These are phyloP conservation scores for Hypomesus transpacificus DNA, from an alignment of 2,113 vertebrate species.

Conservation along the genomic window DNA sequence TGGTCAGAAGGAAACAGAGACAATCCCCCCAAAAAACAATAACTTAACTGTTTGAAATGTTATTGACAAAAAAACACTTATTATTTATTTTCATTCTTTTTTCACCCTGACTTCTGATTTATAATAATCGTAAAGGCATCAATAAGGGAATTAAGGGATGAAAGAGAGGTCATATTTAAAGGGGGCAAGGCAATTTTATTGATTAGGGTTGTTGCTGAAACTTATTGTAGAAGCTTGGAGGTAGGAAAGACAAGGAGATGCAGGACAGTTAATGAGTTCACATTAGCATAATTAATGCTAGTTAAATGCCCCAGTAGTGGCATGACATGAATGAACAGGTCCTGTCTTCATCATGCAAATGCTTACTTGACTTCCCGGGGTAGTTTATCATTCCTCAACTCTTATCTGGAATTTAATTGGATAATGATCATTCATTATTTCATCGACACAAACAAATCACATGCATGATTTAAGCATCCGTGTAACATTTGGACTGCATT, in stretches of 20 bases:
- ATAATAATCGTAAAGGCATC: not conserved
- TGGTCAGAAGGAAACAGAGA: too few relatives aligned
- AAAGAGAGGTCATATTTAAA: not conserved
- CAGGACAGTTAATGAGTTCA: constrained; percentile 32
- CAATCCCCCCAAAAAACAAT: too few relatives aligned
- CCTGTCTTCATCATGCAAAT: constrained; percentile 25
- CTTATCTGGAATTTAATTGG: constrained; percentile 36
- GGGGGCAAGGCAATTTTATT: constrained; percentile 11
- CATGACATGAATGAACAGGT: constrained; percentile 39
- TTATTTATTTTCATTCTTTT: too few relatives aligned
- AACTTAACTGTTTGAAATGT: too few relatives aligned
- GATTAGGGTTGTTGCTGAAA: constrained; percentile 29
- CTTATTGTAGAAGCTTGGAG: constrained; percentile 11
- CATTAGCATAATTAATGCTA: constrained; percentile 42
- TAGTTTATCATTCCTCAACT: constrained; percentile 22
- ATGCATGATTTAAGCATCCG: not conserved
- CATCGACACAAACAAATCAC: constrained; percentile 3
- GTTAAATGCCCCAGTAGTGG: constrained; percentile 28
- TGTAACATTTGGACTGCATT: not conserved
- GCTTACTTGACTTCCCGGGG: constrained; percentile 23
- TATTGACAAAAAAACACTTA: too few relatives aligned
- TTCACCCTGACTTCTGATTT: not conserved
- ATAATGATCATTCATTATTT: constrained; percentile 26
- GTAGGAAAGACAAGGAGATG: constrained; percentile 12
- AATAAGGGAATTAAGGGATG: not conserved